Evolutionary conservation across 2,797 vertebrate genomes (phyloP).

Genomic region (Hirundo rustica): DNA sequence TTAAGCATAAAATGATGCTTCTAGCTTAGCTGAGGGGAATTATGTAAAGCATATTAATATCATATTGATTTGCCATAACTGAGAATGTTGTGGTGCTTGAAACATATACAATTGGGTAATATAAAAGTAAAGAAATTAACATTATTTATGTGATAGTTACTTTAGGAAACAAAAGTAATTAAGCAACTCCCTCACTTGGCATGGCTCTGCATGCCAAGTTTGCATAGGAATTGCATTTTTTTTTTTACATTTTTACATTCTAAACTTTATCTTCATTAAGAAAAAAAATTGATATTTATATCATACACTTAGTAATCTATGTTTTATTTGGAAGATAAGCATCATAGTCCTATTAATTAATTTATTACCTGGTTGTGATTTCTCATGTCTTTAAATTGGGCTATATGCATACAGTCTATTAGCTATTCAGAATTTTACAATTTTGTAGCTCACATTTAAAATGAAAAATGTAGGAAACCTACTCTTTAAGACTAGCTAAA

Average conservation of each 20-base stretch:
- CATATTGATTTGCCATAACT: neutral
- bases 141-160: neutral
- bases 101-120: neutral
- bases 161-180: neutral
- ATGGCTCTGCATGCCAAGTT: neutral
- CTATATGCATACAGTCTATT: neutral
- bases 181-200: neutral
- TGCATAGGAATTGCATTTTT: neutral
- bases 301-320: neutral
- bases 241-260: neutral
- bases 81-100: neutral
- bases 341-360: neutral
- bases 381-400: neutral
- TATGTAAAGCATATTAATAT: neutral
- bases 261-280: neutral
- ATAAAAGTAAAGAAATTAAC: neutral
- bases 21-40: neutral
- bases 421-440: neutral
- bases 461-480: neutral
- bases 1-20: neutral
- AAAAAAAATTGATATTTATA: neutral
- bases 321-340: neutral
- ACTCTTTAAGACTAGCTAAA: neutral
- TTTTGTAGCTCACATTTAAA: neutral
- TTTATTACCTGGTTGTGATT: neutral